A percentile compares a stretch with the other conserved stretches of the same genome.
Conservation (phyloP, 2,888 invertebrate species). For the Synergus japonicus region DNA sequence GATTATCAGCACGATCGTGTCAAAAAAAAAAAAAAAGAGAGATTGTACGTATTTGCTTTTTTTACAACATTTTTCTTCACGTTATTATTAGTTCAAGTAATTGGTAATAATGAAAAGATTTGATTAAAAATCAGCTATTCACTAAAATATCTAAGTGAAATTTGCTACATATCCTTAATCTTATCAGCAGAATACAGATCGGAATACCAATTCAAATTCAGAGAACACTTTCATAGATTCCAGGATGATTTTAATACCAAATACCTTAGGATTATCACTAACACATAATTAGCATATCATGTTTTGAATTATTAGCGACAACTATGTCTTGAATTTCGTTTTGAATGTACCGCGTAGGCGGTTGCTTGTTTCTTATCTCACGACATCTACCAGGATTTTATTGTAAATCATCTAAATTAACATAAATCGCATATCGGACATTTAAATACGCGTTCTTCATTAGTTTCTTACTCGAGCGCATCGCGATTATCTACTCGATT, state of each 20-base stretch:
- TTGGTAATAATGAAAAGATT: background rate
- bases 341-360: constrained; percentile 2
- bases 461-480: constrained; percentile 56
- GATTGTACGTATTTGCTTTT: too few species aligned
- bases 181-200: background rate
- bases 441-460: constrained; percentile 55
- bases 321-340: constrained; percentile 18
- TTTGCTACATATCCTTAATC: background rate
- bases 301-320: constrained; percentile 3
- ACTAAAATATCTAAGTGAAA: background rate
- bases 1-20: constrained; percentile 3
- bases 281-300: background rate
- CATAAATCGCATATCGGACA: constrained; percentile 59
- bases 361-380: constrained; percentile 15
- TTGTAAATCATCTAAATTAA: constrained; percentile 43
- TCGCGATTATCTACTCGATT: constrained; percentile 61
- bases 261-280: background rate
- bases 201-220: background rate
- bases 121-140: background rate
- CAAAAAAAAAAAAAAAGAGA: background rate
- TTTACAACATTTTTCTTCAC: background rate
- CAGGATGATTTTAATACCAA: background rate
- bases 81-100: background rate
- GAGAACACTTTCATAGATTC: background rate
- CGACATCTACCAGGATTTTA: constrained; percentile 24